A percentile compares a stretch with the other conserved stretches of the same genome.
phyloP scores from a whole-genome alignment of 2,797 vertebrate species.

The Anolis apletophallus region DNA sequence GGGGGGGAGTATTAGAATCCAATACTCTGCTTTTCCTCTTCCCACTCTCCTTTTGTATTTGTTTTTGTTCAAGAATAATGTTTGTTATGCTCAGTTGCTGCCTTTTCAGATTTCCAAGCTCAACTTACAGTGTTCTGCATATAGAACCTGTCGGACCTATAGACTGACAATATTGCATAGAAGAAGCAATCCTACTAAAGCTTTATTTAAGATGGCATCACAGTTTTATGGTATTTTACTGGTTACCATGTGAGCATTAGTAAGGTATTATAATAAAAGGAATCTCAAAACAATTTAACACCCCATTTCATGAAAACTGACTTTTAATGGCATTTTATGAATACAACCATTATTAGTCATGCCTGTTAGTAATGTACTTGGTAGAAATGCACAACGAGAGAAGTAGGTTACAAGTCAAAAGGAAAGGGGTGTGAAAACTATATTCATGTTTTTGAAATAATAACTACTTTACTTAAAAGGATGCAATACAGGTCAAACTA shows the following conservation, averaged over 20 bases:
- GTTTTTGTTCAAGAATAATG: no score
- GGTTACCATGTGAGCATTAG: background rate
- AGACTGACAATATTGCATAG: background rate
- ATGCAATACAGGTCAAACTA: background rate
- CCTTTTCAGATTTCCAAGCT: background rate
- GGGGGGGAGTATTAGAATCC: no score
- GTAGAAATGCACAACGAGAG: background rate
- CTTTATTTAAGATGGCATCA: background rate
- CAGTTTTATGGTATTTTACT: background rate
- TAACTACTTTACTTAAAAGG: background rate
- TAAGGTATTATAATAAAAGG: background rate
- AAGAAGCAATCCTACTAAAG: background rate
- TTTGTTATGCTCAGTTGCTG: background rate
- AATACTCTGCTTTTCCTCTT: no score
- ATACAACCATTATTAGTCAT: background rate
- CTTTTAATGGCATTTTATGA: background rate
- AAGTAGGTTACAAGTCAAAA: no score
- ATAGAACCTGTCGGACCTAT: background rate
- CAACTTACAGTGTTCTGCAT: background rate
- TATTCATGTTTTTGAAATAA: background rate
- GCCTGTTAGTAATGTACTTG: background rate
- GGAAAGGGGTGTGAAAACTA: no score
- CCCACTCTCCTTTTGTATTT: no score
- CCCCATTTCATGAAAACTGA: background rate
- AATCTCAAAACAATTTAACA: background rate